Conservation (phyloP, 2,888 invertebrate genomes). For the Parnassius orleans region DNA sequence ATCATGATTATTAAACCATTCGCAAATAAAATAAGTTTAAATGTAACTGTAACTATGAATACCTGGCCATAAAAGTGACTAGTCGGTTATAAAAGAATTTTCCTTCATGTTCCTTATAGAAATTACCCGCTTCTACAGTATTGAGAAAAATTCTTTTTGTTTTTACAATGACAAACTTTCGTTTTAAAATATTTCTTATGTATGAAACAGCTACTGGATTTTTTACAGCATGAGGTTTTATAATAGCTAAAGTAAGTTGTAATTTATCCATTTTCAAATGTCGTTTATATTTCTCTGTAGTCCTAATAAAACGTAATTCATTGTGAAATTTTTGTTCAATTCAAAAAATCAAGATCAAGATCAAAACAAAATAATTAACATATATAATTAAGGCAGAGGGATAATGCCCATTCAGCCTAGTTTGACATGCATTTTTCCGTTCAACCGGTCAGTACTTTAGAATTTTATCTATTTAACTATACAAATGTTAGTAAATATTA, state of each 20-base stretch:
- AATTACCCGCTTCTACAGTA: slow-evolving; percentile 83
- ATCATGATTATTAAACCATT: too few relatives aligned
- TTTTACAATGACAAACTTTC: slow-evolving; percentile 87
- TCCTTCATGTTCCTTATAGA: slow-evolving; percentile 90
- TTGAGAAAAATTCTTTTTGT: slow-evolving; percentile 84
- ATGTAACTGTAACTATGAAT: slow-evolving; percentile 29
- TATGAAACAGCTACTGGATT: slow-evolving; percentile 86
- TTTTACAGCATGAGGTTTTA: slow-evolving; percentile 92
- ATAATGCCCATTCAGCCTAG: too few relatives aligned
- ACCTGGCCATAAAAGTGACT: slow-evolving; percentile 91
- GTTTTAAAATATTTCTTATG: slow-evolving; percentile 84
- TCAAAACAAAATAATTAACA: background rate
- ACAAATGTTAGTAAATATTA: too few relatives aligned
- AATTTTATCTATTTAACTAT: too few relatives aligned
- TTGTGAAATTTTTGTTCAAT: background rate
- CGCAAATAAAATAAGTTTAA: too few relatives aligned
- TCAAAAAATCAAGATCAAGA: too few relatives aligned
- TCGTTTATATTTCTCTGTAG: background rate
- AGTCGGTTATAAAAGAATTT: slow-evolving; percentile 93
- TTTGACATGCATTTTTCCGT: too few relatives aligned
- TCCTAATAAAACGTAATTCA: background rate
- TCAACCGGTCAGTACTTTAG: too few relatives aligned
- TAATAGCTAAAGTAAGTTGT: slow-evolving; percentile 90
- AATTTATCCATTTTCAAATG: slow-evolving; percentile 61
- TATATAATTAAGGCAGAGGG: too few relatives aligned